phyloP scores from a whole-genome alignment of 2,888 invertebrate genomes.

The Danaus chrysippus region DNA sequence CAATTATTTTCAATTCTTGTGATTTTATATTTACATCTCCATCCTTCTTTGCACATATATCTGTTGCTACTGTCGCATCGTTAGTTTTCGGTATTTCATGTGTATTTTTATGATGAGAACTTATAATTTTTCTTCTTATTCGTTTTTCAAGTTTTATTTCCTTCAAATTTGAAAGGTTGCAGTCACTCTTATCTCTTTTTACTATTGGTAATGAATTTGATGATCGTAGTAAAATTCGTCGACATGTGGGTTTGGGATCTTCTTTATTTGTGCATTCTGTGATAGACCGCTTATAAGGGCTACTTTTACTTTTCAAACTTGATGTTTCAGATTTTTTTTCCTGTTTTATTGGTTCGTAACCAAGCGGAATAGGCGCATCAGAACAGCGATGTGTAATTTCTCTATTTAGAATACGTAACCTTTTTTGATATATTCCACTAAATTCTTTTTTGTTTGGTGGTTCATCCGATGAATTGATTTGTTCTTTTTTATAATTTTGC shows the following conservation, averaged over 20 bases:
- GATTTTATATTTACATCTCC: too few species aligned
- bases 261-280: conserved; percentile 41
- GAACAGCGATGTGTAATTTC: conserved; percentile 42
- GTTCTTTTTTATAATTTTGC: conserved; percentile 24
- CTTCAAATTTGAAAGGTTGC: conserved; percentile 24
- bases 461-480: conserved; percentile 21
- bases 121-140: too few species aligned
- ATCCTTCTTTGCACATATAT: too few species aligned
- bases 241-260: conserved; percentile 28
- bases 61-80: too few species aligned
- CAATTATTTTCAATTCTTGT: too few species aligned
- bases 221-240: conserved; percentile 48
- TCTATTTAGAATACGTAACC: conserved; percentile 55
- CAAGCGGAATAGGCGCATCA: conserved; percentile 50
- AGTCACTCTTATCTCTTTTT: conserved; percentile 17
- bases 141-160: conserved; percentile 33
- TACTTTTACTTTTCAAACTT: conserved; percentile 12
- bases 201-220: conserved; percentile 41
- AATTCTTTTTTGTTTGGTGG: conserved; percentile 24
- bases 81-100: too few species aligned
- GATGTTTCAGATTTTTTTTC: conserved; percentile 10
- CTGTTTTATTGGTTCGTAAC: conserved; percentile 43
- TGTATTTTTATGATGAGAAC: too few species aligned
- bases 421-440: conserved; percentile 53
- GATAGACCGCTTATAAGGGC: neutral